Conservation (phyloP, 2,113 vertebrate genomes). For the Castor canadensis region DNA sequence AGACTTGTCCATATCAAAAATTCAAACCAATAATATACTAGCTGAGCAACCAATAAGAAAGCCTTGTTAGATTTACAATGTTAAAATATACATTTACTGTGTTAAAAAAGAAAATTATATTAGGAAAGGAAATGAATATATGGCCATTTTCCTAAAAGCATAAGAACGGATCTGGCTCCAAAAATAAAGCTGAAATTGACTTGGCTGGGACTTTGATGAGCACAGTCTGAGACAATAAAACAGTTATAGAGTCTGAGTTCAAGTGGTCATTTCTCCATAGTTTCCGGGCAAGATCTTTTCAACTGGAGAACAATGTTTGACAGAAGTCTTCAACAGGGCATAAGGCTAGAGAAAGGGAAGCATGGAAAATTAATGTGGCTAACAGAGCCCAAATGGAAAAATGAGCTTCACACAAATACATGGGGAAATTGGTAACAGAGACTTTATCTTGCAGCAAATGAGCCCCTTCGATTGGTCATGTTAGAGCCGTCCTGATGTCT, state of each 20-base stretch:
- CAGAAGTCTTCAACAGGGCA: neutral
- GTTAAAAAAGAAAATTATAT: slow-evolving; percentile 46
- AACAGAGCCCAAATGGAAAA: slow-evolving; percentile 10
- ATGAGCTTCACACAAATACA: neutral
- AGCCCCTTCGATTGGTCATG: neutral
- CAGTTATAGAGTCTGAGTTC: slow-evolving; percentile 33
- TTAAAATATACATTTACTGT: neutral
- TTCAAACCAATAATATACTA: neutral
- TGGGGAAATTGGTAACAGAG: slow-evolving; percentile 20
- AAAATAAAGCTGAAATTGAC: slow-evolving; percentile 47
- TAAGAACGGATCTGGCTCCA: slow-evolving; percentile 54
- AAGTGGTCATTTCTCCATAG: slow-evolving; percentile 66
- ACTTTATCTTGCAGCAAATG: slow-evolving; percentile 8
- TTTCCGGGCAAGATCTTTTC: slow-evolving; percentile 70
- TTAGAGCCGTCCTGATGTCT: neutral
- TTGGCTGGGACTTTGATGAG: slow-evolving; percentile 46
- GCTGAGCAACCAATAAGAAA: slow-evolving; percentile 29
- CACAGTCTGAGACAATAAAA: slow-evolving; percentile 63
- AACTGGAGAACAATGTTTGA: slow-evolving; percentile 34
- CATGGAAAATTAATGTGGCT: slow-evolving; percentile 55
- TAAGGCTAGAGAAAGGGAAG: neutral
- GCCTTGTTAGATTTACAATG: neutral
- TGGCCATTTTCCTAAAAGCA: slow-evolving; percentile 59
- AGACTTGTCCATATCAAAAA: slow-evolving; percentile 8
- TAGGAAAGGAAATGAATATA: slow-evolving; percentile 65